Evolutionary conservation across 2,888 invertebrate genomes (phyloP).

Genomic region (Pterobdella sp.): DNA sequence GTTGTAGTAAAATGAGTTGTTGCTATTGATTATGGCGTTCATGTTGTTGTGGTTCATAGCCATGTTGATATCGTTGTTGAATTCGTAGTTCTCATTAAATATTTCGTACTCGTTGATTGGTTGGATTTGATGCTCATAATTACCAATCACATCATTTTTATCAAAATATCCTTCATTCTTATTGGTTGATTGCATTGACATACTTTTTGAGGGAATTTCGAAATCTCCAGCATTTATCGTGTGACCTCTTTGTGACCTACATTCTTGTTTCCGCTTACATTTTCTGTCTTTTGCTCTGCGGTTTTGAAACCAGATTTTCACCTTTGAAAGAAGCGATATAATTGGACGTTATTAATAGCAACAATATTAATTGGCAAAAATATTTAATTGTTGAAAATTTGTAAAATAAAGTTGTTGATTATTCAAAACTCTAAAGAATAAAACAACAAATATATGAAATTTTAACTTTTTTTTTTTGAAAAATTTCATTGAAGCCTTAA

Average conservation of each 20-base stretch:
- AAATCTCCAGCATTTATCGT: background rate
- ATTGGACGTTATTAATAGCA: too few species aligned
- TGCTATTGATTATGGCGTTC: background rate
- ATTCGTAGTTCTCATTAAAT: background rate
- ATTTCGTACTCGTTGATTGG: background rate
- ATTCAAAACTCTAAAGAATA: too few species aligned
- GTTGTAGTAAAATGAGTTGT: background rate
- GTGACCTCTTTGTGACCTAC: background rate
- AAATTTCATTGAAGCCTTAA: too few species aligned
- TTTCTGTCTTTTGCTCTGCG: conserved; percentile 78
- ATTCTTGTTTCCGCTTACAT: conserved; percentile 20
- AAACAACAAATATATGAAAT: too few species aligned
- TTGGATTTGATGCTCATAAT: background rate
- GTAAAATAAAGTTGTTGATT: too few species aligned
- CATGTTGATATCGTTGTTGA: background rate
- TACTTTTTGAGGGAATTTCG: background rate
- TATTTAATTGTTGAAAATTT: too few species aligned
- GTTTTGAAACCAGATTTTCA: conserved; percentile 56
- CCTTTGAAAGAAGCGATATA: too few species aligned
- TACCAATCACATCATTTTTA: background rate
- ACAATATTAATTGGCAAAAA: too few species aligned
- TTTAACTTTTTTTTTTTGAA: too few species aligned
- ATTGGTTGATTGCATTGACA: background rate
- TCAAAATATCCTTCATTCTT: background rate
- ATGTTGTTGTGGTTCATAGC: conserved; percentile 5